Percentiles rank a stretch among this genome's conserved stretches.
Evolutionary conservation across 2,797 vertebrate species (phyloP).

Genomic region (Sphenopsis melanotis): DNA sequence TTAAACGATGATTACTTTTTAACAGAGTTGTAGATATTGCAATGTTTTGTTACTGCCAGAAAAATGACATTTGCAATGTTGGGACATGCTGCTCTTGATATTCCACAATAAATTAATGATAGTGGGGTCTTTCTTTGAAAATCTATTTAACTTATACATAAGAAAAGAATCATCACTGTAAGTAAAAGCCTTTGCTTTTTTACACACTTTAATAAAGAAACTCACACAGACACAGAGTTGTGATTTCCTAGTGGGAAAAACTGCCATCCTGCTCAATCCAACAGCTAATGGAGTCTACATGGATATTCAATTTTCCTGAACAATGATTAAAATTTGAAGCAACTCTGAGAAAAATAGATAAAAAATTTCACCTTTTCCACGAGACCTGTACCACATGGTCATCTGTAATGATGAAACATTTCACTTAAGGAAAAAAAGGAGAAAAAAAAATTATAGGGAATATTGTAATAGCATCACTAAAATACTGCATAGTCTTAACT

Average conservation of each 20-base stretch:
- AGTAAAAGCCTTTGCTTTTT: neutral
- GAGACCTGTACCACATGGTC: neutral
- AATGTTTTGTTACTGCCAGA: neutral
- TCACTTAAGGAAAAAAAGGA: neutral
- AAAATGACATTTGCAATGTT: neutral
- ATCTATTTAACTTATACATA: neutral
- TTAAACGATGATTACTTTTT: neutral
- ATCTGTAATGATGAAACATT: neutral
- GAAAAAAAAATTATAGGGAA: neutral
- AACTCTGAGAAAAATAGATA: neutral
- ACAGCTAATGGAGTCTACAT: neutral
- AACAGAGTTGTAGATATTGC: neutral
- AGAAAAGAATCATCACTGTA: neutral
- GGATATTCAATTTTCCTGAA: neutral
- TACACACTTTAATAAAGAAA: neutral
- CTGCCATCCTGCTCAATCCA: neutral
- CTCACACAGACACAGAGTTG: neutral
- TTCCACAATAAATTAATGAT: neutral
- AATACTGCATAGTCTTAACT: neutral
- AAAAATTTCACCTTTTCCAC: neutral
- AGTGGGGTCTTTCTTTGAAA: neutral
- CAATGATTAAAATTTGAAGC: neutral
- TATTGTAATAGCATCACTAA: neutral
- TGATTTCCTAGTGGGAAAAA: neutral
- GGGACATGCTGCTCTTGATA: neutral